These are phyloP conservation scores for Scortum barcoo DNA, from an alignment of 2,113 vertebrate species.

Conservation along the genomic window DNA sequence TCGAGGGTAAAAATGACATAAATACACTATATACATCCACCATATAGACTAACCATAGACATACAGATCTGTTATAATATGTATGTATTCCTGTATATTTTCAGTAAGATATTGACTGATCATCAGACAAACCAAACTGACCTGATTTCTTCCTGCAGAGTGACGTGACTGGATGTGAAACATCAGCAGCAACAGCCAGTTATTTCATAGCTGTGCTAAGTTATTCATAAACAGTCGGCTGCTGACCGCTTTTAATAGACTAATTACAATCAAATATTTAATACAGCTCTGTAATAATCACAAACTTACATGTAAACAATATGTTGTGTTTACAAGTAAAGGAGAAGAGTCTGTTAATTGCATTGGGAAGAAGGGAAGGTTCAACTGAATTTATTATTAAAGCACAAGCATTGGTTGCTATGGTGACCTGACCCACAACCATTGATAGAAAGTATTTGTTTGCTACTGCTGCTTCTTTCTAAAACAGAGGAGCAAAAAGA, in stretches of 20 bases:
- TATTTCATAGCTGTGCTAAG: background rate
- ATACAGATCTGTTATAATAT: too few relatives aligned
- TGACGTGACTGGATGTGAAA: conserved; percentile 1
- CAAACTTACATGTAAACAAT: background rate
- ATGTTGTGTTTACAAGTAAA: conserved; percentile 1
- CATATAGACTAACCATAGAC: too few relatives aligned
- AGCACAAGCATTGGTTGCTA: conserved; percentile 56
- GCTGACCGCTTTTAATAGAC: background rate
- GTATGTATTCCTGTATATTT: background rate
- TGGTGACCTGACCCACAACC: conserved; percentile 40
- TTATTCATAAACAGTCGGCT: background rate
- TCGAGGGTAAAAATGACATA: too few relatives aligned
- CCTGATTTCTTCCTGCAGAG: background rate
- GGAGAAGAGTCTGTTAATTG: background rate
- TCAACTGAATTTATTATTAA: conserved; percentile 32
- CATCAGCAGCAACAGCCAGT: background rate
- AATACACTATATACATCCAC: too few relatives aligned
- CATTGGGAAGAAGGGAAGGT: background rate
- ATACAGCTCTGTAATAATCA: background rate
- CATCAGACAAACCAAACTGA: background rate
- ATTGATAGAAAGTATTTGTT: conserved; percentile 41
- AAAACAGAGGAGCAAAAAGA: background rate
- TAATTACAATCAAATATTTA: background rate
- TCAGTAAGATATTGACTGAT: background rate
- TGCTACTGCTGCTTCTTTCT: conserved; percentile 20